Conservation (phyloP, 2,888 invertebrate genomes). For the Germaria angustata region DNA sequence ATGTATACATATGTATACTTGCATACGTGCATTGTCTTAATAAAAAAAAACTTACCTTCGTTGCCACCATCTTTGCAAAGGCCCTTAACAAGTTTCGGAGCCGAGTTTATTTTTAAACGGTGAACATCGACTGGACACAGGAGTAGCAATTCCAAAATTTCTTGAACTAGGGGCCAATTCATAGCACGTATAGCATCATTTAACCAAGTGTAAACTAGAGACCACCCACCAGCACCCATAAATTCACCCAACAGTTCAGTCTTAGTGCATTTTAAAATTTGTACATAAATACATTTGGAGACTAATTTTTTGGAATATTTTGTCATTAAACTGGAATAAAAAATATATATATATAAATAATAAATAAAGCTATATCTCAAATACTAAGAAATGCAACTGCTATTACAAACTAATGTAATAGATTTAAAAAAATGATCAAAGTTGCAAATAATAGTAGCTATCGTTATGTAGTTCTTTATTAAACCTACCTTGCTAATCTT, state of each 20-base stretch:
- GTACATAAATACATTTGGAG: constrained; percentile 96
- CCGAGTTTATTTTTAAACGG: constrained; percentile 93
- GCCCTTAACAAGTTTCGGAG: constrained; percentile 94
- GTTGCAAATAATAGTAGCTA: not conserved
- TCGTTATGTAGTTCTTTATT: too few relatives aligned
- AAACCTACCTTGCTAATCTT: constrained; percentile 89
- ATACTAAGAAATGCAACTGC: constrained; percentile 36
- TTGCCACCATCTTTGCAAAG: constrained; percentile 90
- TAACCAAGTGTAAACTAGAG: constrained; percentile 93
- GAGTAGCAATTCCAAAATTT: constrained; percentile 91
- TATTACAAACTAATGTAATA: constrained; percentile 39
- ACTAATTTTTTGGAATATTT: constrained; percentile 97
- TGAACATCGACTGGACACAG: constrained; percentile 95
- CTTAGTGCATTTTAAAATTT: constrained; percentile 93
- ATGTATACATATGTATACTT: too few relatives aligned
- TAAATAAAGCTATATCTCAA: not conserved
- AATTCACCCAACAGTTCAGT: constrained; percentile 91
- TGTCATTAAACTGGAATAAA: constrained; percentile 91
- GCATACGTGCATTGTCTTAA: too few relatives aligned
- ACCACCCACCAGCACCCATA: constrained; percentile 96
- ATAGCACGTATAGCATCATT: constrained; percentile 90
- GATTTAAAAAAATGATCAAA: constrained; percentile 8
- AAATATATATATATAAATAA: constrained; percentile 43
- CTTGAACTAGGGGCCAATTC: constrained; percentile 93
- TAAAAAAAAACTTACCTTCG: constrained; percentile 85